Evolutionary conservation across 2,113 vertebrate genomes (phyloP).

Genomic region (Myocastor coypus): DNA sequence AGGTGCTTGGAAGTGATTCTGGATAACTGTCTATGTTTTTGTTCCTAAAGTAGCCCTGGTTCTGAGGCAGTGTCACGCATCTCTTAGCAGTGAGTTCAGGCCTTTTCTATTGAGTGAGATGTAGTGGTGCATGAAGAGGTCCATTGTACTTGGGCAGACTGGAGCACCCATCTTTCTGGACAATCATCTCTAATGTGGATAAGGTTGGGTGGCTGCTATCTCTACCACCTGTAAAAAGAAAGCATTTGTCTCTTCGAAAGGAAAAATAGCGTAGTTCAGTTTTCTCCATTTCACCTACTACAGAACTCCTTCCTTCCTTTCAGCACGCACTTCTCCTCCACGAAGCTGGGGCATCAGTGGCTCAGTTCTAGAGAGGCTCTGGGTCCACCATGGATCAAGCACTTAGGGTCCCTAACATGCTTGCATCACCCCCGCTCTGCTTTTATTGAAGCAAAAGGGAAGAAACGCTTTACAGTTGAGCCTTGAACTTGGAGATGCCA

Average conservation of each 20-base stretch:
- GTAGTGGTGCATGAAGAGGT: neutral
- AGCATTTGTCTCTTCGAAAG: neutral
- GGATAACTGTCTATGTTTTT: neutral
- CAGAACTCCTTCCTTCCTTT: neutral
- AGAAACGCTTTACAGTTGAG: neutral
- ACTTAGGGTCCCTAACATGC: neutral
- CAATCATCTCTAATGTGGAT: conserved; percentile 48
- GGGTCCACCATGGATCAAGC: neutral
- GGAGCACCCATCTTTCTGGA: conserved; percentile 62
- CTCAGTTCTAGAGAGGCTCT: neutral
- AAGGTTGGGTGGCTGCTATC: conserved; percentile 40
- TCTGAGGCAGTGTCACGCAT: conserved; percentile 45
- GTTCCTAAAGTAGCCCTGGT: neutral
- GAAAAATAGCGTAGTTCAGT: conserved; percentile 7
- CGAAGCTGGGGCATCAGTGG: neutral
- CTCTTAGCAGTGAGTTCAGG: conserved; percentile 17
- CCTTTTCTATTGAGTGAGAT: neutral
- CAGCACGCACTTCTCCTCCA: neutral
- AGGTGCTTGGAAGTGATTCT: neutral
- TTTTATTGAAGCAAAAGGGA: conserved; percentile 7
- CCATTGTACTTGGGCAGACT: conserved; percentile 71
- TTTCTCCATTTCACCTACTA: conserved; percentile 20
- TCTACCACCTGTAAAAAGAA: neutral
- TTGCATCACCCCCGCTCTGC: neutral
- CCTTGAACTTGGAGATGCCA: conserved; percentile 61